Conservation (phyloP, 2,113 vertebrate genomes). For the Pedetes capensis region DNA sequence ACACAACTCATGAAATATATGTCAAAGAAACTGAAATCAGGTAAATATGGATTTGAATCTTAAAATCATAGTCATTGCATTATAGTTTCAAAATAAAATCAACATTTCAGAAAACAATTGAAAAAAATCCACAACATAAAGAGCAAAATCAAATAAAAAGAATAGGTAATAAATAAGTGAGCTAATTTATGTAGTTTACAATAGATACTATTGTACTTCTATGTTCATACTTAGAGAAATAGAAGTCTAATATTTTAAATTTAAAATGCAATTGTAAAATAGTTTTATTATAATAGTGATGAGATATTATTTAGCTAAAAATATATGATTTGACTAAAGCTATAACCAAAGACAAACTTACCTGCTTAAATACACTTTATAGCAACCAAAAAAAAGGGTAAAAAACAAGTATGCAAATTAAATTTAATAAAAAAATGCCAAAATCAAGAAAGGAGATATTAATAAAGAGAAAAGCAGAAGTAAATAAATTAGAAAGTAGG, state of each 20-base stretch:
- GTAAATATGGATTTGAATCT: not conserved
- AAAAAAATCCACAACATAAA: not conserved
- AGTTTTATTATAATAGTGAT: not conserved
- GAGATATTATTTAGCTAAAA: slow-evolving; percentile 29
- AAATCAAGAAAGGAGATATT: not conserved
- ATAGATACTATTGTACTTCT: not conserved
- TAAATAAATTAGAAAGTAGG: slow-evolving; percentile 13
- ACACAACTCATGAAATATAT: not conserved
- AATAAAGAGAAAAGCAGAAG: slow-evolving; percentile 24
- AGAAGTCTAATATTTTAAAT: slow-evolving; percentile 41
- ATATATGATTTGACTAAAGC: slow-evolving; percentile 6
- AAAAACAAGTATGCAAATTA: not conserved
- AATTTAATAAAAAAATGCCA: not conserved
- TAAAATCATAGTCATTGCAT: slow-evolving; percentile 3
- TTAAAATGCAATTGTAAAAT: no score
- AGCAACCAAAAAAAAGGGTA: not conserved
- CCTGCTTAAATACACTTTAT: slow-evolving; percentile 19
- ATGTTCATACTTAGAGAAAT: not conserved
- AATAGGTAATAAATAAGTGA: not conserved
- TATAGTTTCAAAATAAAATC: not conserved
- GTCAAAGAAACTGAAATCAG: not conserved
- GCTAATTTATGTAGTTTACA: not conserved
- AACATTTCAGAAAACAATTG: not conserved
- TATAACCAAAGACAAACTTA: slow-evolving; percentile 30
- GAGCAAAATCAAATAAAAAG: slow-evolving; percentile 16